A percentile compares a stretch with the other conserved stretches of the same genome.
phyloP scores from a whole-genome alignment of 1,140 invertebrate genomes.

The Parapsyche elsis region DNA sequence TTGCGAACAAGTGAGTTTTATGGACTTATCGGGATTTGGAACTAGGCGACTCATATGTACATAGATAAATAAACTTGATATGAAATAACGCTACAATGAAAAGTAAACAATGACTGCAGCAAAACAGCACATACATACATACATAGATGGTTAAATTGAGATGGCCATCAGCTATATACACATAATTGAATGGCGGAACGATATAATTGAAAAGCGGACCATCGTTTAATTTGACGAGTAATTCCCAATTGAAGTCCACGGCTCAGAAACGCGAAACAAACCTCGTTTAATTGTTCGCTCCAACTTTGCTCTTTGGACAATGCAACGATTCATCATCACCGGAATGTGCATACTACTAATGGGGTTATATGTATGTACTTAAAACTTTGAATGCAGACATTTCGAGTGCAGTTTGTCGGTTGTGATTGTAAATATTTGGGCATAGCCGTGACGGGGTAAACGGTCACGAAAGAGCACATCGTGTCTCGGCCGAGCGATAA shows the following conservation, averaged over 20 bases:
- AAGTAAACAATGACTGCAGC: no score
- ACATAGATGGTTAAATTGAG: no score
- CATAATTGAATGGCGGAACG: conserved; percentile 36
- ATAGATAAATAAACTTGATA: no score
- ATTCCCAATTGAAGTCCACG: conserved; percentile 38
- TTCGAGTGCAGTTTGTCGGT: no score
- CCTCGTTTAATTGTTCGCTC: neutral
- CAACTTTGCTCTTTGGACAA: neutral
- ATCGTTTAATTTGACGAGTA: conserved; percentile 42
- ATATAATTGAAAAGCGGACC: conserved; percentile 46
- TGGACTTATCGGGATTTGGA: no score
- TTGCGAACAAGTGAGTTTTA: no score
- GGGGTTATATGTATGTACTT: no score
- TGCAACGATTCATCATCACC: neutral
- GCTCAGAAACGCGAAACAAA: neutral
- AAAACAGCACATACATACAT: no score
- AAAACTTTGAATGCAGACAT: neutral
- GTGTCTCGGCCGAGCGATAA: neutral
- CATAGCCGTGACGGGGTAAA: neutral
- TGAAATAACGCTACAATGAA: no score
- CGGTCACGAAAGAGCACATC: neutral
- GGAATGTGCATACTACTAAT: no score
- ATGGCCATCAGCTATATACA: neutral
- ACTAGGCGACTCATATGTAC: no score
- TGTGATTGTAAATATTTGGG: no score